Base-by-base conservation (phyloP, 2,888 invertebrate species). In the Phalangium opilio region DNA sequence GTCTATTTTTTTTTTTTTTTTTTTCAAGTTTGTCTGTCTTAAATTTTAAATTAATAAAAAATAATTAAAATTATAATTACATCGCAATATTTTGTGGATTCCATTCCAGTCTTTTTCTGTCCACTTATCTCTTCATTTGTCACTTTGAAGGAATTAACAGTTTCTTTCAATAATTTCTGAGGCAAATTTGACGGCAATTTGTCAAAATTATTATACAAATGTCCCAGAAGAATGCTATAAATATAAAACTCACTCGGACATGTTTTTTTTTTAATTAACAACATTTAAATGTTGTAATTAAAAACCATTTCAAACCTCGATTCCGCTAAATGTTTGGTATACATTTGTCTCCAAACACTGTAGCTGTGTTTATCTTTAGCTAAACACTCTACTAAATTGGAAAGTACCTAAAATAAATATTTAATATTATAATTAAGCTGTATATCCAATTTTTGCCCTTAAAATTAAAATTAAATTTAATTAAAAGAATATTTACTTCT, bases 261-360 rank as follows among this genome's bases (percentile, higher is more conserved):
- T 43, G 27, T 43, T 43, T 7, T 36, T 35, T 35, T 35, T 36
- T 34, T 4, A 15, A 44, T 38, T 27, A 19, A 35, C 15, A 43
- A 42, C 11, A 44, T 18, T 21, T 5, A 12, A 10, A 40, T 43
- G 50, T 47, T 51, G 27, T 7, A 27, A 27, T 27, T 27, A 27
- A 7, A n/a, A n/a, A n/a, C 27, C 4, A 27, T 27, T 27, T 27
- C 27, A 27, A 27, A 67, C 67, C 64, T 76, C 17, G 81, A 79
- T 59, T 78, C 76, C 49, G 73, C 70, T 18, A 77, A 70, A 59
- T 80, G 73, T 60, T 77, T 78, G 27, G 72, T 66, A 65, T 82
- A 80, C 43, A 77, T 64, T 57, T 78, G 77, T 58, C 72, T 71
- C 83, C 82, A 83, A 0, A 72, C 71, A 41, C 72, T 72, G 57